Base-by-base conservation (phyloP, 2,797 vertebrate species). In the Anabacerthia variegaticeps region DNA sequence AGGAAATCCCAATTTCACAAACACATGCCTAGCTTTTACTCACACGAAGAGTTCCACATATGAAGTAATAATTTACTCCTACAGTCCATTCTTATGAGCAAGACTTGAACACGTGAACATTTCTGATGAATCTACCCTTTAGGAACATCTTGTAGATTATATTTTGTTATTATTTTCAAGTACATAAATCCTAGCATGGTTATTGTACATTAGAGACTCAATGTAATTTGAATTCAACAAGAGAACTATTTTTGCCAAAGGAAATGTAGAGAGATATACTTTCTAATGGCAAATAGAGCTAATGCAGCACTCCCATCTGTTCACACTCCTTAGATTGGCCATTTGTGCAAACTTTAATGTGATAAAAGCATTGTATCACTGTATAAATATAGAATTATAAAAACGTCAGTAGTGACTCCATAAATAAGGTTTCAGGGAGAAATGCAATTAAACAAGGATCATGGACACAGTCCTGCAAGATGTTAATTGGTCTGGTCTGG, bases 291-390 rank as follows among this genome's bases (percentile, higher is more conserved):
- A 97, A 97, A 97, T 92, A 97, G 66, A 94, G 83, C 93, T 97
- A 97, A 97, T 97, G 97, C 92, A 96, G 89, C 90, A 89, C 86
- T 95, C 93, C 96, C 97, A 97, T 97, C 97, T 97, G 97, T 95
- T 97, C 93, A 74, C 96, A 96, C 96, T 95, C 93, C 77, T 94
- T 92, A 54, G 91, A 96, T 82, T 96, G 96, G 91, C 94, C 94
- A 96, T 95, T 96, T 96, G 94, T 90, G 96, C 94, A 94, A 93
- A 93, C 80, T 96, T 86, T 89, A 94, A 97, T 94, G 95, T 90
- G 93, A 95, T 96, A 97, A 97, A 97, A 97, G 96, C 96, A 96
- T 95, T 97, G 93, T 97, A 94, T 94, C 91, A 78, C 92, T 95
- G 91, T 96, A 93, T 95, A 97, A 97, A 97, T 95, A 96, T 41